These are phyloP conservation scores for Oryzias javanicus DNA, from an alignment of 2,113 vertebrate genomes.

Conservation along the genomic window DNA sequence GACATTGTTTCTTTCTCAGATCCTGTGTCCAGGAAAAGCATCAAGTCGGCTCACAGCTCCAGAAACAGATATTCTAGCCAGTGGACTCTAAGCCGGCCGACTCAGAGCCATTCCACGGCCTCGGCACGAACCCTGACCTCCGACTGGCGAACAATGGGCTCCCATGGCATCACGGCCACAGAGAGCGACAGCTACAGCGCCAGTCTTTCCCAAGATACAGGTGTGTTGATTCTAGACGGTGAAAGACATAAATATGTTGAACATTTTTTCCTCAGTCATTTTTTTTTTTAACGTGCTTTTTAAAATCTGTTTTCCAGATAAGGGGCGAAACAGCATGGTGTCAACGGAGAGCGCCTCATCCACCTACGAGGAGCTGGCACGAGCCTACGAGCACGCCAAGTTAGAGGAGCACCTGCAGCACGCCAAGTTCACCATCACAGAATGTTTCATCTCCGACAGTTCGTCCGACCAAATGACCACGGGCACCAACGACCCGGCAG, in stretches of 20 bases:
- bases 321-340: conserved; percentile 99
- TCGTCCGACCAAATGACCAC: conserved; percentile 98
- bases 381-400: conserved; percentile 94
- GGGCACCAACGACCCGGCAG: conserved; percentile 90
- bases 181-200: conserved; percentile 99
- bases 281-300: no score
- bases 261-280: no score
- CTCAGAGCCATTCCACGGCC: conserved; percentile 92
- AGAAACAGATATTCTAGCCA: conserved; percentile 97
- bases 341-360: conserved; percentile 95
- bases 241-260: no score
- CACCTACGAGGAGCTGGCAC: conserved; percentile 93
- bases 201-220: conserved; percentile 97
- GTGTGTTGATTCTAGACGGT: conserved; percentile 55
- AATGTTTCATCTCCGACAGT: conserved; percentile 97
- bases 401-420: conserved; percentile 96
- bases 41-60: conserved; percentile 94
- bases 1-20: conserved; percentile 71
- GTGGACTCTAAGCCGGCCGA: conserved; percentile 90
- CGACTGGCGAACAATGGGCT: conserved; percentile 95
- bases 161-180: conserved; percentile 93
- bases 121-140: conserved; percentile 93
- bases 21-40: conserved; percentile 93
- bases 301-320: conserved; percentile 73
- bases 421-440: conserved; percentile 96